phyloP scores from a whole-genome alignment of 2,888 invertebrate genomes.

The Tryphoninae sp. region DNA sequence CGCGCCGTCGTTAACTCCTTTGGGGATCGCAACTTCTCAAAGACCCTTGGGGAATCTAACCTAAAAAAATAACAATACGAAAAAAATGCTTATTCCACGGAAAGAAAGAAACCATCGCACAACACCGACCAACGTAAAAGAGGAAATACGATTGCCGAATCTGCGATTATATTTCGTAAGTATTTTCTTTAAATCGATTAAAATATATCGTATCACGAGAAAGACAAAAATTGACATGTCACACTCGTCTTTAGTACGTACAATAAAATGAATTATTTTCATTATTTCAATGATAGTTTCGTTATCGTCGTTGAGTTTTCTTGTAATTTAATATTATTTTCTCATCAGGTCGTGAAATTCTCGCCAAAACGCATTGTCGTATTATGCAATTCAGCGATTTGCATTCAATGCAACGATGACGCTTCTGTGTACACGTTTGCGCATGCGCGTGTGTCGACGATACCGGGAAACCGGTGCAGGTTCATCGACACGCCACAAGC shows the following conservation, averaged over 20 bases:
- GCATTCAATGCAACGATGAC: constrained; percentile 68
- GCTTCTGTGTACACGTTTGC: constrained; percentile 4
- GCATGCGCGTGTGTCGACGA: constrained; percentile 40
- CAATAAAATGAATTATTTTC: too few relatives aligned
- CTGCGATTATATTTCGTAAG: background rate
- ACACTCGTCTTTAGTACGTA: too few relatives aligned
- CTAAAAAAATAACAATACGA: constrained; percentile 7
- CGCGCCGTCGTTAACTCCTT: constrained; percentile 46
- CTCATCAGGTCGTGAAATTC: constrained; percentile 26
- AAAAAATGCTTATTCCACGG: background rate
- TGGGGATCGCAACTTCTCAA: constrained; percentile 23
- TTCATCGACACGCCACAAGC: constrained; percentile 72
- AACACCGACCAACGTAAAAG: too few relatives aligned
- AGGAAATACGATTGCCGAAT: background rate
- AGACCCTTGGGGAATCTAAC: constrained; percentile 3
- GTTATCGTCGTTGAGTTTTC: too few relatives aligned
- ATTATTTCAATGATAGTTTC: too few relatives aligned
- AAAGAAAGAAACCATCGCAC: background rate
- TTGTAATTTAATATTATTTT: too few relatives aligned
- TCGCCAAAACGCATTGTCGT: constrained; percentile 53
- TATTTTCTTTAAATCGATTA: background rate
- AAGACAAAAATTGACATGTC: too few relatives aligned
- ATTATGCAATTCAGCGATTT: constrained; percentile 73
- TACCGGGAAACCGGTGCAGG: constrained; percentile 69
- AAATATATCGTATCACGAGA: background rate